These are phyloP conservation scores for Diplazon laetatorius DNA, from an alignment of 2,888 invertebrate genomes.

Conservation along the genomic window DNA sequence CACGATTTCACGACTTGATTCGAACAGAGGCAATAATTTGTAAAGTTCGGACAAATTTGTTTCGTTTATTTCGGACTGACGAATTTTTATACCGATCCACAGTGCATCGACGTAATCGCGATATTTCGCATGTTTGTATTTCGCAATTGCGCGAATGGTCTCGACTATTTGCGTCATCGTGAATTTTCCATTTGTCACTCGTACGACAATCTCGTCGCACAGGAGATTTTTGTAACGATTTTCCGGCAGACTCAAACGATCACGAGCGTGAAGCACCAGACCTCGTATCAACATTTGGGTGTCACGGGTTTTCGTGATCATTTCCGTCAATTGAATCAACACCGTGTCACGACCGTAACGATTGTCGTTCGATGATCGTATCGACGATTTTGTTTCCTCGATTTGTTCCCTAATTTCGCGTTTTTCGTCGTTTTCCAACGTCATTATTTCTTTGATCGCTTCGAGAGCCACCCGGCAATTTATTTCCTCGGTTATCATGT, in stretches of 20 bases:
- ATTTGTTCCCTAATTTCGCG: background rate
- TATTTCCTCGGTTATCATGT: conserved; percentile 82
- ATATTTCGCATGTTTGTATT: conserved; percentile 83
- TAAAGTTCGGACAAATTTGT: conserved; percentile 85
- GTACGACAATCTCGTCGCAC: conserved; percentile 85
- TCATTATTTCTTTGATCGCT: conserved; percentile 82
- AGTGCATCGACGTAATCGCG: conserved; percentile 85
- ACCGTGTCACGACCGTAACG: conserved; percentile 74
- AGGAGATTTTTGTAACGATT: conserved; percentile 83
- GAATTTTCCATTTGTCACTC: conserved; percentile 86
- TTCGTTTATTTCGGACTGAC: conserved; percentile 85
- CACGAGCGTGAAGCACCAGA: conserved; percentile 79
- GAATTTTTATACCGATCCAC: conserved; percentile 85
- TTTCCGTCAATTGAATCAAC: conserved; percentile 83
- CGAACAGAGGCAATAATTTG: conserved; percentile 84
- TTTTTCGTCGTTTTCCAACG: conserved; percentile 80
- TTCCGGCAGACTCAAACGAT: conserved; percentile 75
- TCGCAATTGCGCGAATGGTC: conserved; percentile 84
- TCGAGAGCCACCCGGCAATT: conserved; percentile 82
- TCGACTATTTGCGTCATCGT: conserved; percentile 85
- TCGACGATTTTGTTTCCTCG: background rate
- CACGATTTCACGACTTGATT: conserved; percentile 86
- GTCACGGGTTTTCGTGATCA: conserved; percentile 82
- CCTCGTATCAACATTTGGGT: conserved; percentile 81
- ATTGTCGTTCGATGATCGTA: conserved; percentile 16